These are phyloP conservation scores for Triplophysa yarkandensis DNA, from an alignment of 2,797 vertebrate species.

Conservation along the genomic window DNA sequence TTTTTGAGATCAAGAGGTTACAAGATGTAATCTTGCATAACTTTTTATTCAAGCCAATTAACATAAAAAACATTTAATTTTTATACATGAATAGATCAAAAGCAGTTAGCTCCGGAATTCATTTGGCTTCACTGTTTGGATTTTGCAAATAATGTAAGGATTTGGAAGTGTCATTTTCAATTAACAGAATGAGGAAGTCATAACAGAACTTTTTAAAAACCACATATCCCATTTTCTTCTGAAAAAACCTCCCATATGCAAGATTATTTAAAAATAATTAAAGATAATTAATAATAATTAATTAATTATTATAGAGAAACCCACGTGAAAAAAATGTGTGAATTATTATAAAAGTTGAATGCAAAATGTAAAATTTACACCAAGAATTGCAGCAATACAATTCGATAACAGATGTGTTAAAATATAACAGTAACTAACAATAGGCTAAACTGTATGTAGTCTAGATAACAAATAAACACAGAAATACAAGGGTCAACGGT, in stretches of 20 bases:
- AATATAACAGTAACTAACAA: too few species aligned
- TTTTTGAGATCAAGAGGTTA: too few species aligned
- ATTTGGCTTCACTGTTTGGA: slow-evolving; percentile 6
- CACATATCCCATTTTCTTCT: not conserved
- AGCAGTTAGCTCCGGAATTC: not conserved
- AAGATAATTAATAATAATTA: too few species aligned
- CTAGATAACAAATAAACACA: too few species aligned
- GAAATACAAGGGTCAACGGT: too few species aligned
- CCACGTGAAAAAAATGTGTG: not conserved
- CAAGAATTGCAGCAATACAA: too few species aligned
- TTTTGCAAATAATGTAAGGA: slow-evolving; percentile 13
- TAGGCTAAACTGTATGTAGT: too few species aligned
- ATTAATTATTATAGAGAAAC: not conserved
- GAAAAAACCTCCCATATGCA: slow-evolving; percentile 1
- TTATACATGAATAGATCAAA: too few species aligned
- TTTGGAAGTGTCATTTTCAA: not conserved
- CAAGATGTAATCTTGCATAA: not conserved
- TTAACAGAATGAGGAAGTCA: slow-evolving; percentile 3
- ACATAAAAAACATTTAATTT: not conserved
- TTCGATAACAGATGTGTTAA: too few species aligned
- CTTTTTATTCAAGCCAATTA: not conserved
- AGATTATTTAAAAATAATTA: not conserved
- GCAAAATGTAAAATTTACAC: too few species aligned
- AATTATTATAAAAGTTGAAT: not conserved
- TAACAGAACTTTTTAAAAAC: not conserved